phyloP scores from a whole-genome alignment of 1,140 invertebrate species.

The Bicyclus anynana region DNA sequence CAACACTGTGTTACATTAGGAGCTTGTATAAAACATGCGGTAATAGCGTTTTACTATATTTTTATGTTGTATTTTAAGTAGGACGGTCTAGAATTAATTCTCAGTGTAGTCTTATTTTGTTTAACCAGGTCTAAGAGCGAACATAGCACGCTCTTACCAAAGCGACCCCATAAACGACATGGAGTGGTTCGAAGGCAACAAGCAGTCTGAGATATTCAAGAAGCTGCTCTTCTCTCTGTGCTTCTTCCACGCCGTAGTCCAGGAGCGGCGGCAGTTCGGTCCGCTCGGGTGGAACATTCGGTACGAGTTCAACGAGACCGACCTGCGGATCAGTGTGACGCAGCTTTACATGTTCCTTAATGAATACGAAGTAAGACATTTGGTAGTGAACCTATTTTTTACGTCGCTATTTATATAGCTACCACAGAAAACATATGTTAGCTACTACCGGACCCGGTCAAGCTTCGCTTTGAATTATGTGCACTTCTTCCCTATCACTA shows the following conservation, averaged over 20 bases:
- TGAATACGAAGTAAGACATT: slow-evolving; percentile 81
- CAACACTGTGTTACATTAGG: too few relatives aligned
- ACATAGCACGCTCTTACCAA: slow-evolving; percentile 87
- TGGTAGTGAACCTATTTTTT: too few relatives aligned
- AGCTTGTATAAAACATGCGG: too few relatives aligned
- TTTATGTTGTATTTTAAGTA: too few relatives aligned
- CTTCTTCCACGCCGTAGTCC: slow-evolving; percentile 96
- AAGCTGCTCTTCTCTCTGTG: slow-evolving; percentile 93
- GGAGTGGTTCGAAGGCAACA: slow-evolving; percentile 92
- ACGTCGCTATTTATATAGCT: too few relatives aligned
- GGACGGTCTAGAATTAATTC: too few relatives aligned
- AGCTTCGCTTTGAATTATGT: too few relatives aligned
- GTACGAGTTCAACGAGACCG: slow-evolving; percentile 98
- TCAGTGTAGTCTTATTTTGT: background rate
- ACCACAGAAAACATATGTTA: too few relatives aligned
- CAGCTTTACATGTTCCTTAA: slow-evolving; percentile 94
- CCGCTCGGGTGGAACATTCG: slow-evolving; percentile 96
- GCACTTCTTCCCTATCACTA: too few relatives aligned
- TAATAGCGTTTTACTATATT: too few relatives aligned
- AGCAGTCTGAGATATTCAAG: slow-evolving; percentile 87
- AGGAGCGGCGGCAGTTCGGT: slow-evolving; percentile 93
- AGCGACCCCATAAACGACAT: slow-evolving; percentile 92
- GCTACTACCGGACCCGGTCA: too few relatives aligned
- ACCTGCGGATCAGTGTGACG: slow-evolving; percentile 91
- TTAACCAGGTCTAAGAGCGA: slow-evolving; percentile 80